Conservation (phyloP, 2,888 invertebrate species). For the Ditula angustiorana region DNA sequence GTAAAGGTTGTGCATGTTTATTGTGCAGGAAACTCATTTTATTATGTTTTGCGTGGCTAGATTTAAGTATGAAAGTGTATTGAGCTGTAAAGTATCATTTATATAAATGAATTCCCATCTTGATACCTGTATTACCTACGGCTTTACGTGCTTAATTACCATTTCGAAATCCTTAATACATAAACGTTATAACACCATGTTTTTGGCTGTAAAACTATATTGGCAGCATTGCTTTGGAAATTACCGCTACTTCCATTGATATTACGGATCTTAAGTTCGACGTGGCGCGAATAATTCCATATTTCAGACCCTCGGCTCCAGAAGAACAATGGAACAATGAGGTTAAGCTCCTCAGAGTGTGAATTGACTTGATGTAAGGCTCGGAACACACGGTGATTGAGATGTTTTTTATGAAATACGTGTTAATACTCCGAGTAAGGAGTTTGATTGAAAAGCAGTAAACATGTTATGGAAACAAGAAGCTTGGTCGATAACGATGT, state of each 20-base stretch:
- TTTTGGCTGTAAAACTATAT: not conserved
- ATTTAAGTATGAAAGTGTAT: not conserved
- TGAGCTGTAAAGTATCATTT: not conserved
- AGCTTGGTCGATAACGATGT: not conserved
- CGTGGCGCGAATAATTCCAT: conserved; percentile 14
- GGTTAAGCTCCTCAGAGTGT: conserved; percentile 24
- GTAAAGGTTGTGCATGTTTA: conserved; percentile 39
- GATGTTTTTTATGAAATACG: conserved; percentile 9
- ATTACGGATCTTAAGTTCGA: conserved; percentile 13
- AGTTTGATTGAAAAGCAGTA: conserved; percentile 1
- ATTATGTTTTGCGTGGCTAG: not conserved
- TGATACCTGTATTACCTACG: not conserved
- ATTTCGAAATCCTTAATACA: no score
- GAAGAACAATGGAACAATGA: conserved; percentile 35
- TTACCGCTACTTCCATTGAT: not conserved
- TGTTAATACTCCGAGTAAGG: conserved; percentile 7
- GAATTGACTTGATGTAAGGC: conserved; percentile 19
- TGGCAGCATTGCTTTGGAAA: not conserved
- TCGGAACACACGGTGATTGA: not conserved
- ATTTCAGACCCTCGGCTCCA: conserved; percentile 17
- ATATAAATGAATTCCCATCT: not conserved
- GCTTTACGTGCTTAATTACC: not conserved
- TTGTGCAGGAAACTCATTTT: conserved; percentile 48
- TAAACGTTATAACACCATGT: not conserved
- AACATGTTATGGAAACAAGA: not conserved